These are phyloP conservation scores for Thalpophila matura DNA, from an alignment of 2,888 invertebrate genomes.

Conservation along the genomic window DNA sequence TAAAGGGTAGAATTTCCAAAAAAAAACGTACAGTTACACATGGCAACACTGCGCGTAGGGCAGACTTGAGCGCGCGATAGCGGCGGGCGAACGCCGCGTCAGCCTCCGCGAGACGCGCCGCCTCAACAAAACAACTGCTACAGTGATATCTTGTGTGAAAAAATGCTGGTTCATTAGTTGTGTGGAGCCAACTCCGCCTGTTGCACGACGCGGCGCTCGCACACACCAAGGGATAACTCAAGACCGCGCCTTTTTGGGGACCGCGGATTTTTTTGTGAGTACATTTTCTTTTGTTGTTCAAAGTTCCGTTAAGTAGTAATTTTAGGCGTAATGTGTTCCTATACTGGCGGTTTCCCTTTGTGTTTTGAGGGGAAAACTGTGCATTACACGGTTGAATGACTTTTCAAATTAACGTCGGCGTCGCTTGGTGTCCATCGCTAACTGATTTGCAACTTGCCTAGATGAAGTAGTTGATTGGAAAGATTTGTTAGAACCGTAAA, in stretches of 20 bases:
- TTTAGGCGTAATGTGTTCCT: conserved; percentile 26
- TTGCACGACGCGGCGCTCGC: conserved; percentile 68
- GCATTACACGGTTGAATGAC: conserved; percentile 6
- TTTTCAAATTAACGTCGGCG: conserved; percentile 33
- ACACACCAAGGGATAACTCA: conserved; percentile 50
- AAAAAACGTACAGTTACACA: not conserved
- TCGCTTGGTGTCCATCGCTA: conserved; percentile 9
- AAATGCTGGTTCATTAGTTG: conserved; percentile 77
- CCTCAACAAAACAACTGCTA: conserved; percentile 67
- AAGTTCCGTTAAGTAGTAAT: conserved; percentile 41
- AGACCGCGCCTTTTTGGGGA: conserved; percentile 73
- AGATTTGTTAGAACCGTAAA: too few species aligned
- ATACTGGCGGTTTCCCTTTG: conserved; percentile 4
- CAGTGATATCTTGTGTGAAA: conserved; percentile 78
- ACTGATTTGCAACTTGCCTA: not conserved
- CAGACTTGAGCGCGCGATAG: conserved; percentile 85
- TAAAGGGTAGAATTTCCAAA: not conserved
- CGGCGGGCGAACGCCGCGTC: conserved; percentile 86
- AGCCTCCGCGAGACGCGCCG: conserved; percentile 68
- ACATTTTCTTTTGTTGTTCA: conserved; percentile 74
- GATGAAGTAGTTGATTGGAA: not conserved
- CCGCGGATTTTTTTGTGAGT: conserved; percentile 78
- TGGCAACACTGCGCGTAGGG: conserved; percentile 70
- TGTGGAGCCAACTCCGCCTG: conserved; percentile 74
- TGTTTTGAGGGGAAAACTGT: not conserved